phyloP scores from a whole-genome alignment of 2,113 vertebrate species.

The Heteronetta atricapilla region DNA sequence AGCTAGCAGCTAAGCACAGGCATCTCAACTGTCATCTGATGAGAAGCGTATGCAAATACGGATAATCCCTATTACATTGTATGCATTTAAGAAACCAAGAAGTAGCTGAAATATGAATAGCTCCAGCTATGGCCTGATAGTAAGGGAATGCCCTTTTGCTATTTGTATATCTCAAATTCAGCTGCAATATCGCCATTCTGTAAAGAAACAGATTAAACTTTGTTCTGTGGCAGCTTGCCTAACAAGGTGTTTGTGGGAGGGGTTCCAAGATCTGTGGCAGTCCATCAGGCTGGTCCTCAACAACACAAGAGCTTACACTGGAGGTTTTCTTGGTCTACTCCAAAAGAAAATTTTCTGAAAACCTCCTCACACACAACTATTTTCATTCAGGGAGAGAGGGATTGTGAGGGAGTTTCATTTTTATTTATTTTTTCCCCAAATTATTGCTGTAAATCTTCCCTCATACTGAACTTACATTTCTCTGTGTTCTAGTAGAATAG shows the following conservation, averaged over 20 bases:
- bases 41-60: neutral
- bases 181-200: neutral
- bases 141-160: neutral
- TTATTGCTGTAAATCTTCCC: neutral
- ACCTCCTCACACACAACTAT: neutral
- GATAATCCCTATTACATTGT: neutral
- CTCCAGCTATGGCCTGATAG: neutral
- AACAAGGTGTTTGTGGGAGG: neutral
- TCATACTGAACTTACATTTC: neutral
- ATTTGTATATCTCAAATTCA: neutral
- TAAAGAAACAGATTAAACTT: neutral
- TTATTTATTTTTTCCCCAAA: no score
- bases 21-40: neutral
- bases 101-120: neutral
- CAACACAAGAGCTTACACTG: neutral
- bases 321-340: neutral
- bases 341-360: neutral
- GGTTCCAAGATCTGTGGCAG: neutral
- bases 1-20: neutral
- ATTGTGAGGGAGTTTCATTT: neutral
- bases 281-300: neutral
- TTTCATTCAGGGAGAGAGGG: neutral
- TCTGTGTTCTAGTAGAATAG: neutral
- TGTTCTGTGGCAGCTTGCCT: neutral
- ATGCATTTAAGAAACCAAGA: neutral